phyloP scores from a whole-genome alignment of 2,113 vertebrate species.

The Coptodon bakossiorum region DNA sequence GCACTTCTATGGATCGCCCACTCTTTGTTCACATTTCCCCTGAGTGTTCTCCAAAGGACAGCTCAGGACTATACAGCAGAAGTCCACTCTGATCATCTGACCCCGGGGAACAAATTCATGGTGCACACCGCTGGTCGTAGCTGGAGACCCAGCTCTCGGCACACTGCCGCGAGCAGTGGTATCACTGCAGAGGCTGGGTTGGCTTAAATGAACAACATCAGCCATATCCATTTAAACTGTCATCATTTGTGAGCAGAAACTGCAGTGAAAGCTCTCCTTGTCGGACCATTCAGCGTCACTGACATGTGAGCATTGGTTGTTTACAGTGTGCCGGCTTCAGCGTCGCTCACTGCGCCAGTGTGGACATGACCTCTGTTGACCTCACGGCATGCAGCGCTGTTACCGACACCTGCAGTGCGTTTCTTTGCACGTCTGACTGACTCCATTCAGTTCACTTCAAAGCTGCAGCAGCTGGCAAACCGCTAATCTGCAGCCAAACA shows the following conservation, averaged over 20 bases:
- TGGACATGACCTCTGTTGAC: neutral
- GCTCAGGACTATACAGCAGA: neutral
- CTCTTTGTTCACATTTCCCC: neutral
- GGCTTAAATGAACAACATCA: neutral
- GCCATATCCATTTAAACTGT: neutral
- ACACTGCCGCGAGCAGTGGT: neutral
- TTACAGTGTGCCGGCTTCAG: neutral
- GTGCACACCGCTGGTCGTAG: neutral
- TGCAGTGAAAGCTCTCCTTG: neutral
- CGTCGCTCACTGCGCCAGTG: neutral
- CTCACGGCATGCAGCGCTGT: neutral
- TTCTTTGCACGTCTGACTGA: neutral
- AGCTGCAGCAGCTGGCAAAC: constrained; percentile 1
- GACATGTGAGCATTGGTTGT: neutral
- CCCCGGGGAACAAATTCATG: neutral
- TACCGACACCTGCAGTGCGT: neutral
- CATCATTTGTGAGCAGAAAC: neutral
- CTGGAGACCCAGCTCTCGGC: neutral
- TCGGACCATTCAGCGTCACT: neutral
- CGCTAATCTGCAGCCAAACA: neutral
- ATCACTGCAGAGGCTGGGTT: neutral
- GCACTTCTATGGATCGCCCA: accelerated
- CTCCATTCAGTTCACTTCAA: constrained; percentile 22
- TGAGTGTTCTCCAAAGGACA: neutral
- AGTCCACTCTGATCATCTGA: neutral